These are phyloP conservation scores for Prochilodus magdalenae DNA, from an alignment of 2,113 vertebrate genomes.

Conservation along the genomic window DNA sequence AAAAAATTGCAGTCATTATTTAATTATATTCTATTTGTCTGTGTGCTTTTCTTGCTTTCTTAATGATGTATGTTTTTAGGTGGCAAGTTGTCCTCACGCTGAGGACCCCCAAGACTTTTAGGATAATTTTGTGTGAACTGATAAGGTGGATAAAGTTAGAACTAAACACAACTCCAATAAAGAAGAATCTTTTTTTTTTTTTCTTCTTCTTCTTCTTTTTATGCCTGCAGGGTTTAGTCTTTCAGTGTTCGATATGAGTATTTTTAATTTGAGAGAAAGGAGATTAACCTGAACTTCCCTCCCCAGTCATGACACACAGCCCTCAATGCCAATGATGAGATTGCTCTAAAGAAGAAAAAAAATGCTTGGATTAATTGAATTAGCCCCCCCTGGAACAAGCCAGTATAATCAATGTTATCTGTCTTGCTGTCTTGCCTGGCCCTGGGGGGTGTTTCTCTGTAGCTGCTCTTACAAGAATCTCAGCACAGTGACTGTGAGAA, in stretches of 20 bases:
- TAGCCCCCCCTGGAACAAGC: slow-evolving; percentile 22
- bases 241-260: background rate
- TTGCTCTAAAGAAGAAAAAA: slow-evolving; percentile 40
- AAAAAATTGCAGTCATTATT: background rate
- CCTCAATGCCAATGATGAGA: slow-evolving; percentile 17
- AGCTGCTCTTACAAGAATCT: slow-evolving; percentile 53
- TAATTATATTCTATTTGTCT: too few relatives aligned
- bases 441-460: slow-evolving; percentile 52
- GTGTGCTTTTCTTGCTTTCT: background rate
- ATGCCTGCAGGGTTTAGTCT: background rate
- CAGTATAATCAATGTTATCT: slow-evolving; percentile 63
- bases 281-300: background rate
- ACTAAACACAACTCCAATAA: too few relatives aligned
- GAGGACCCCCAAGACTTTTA: too few relatives aligned
- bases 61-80: background rate
- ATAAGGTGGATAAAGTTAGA: too few relatives aligned
- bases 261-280: background rate
- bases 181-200: too few relatives aligned
- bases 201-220: too few relatives aligned
- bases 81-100: too few relatives aligned
- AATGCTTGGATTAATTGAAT: slow-evolving; percentile 57
- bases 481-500: slow-evolving; percentile 38
- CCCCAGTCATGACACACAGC: background rate
- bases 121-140: too few relatives aligned
- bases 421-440: slow-evolving; percentile 52